Evolutionary conservation across 2,888 invertebrate genomes (phyloP).

Genomic region (Auanema freiburgensis): DNA sequence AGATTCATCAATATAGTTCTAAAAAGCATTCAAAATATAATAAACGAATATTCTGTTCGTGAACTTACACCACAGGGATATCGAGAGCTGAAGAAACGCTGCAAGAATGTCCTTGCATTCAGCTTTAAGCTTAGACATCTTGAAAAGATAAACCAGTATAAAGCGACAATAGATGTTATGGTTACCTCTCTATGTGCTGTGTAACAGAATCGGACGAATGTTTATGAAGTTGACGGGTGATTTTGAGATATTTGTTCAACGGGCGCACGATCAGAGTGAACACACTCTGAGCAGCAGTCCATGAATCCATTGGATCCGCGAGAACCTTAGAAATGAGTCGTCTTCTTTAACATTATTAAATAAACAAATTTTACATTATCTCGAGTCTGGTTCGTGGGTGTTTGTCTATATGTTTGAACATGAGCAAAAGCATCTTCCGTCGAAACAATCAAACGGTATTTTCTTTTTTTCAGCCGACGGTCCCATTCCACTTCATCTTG

Average conservation of each 20-base stretch:
- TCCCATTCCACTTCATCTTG: constrained; percentile 88
- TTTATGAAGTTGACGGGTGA: constrained; percentile 91
- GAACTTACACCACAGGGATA: constrained; percentile 16
- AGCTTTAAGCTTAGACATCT: constrained; percentile 89
- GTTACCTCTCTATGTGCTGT: constrained; percentile 41
- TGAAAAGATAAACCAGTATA: constrained; percentile 7
- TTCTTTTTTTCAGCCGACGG: constrained; percentile 50
- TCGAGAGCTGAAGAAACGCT: constrained; percentile 77
- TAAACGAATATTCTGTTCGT: too few relatives aligned
- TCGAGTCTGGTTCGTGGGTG: constrained; percentile 12
- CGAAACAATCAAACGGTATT: constrained; percentile 84
- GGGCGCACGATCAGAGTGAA: constrained; percentile 95
- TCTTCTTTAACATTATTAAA: constrained; percentile 1
- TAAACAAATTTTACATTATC: neutral
- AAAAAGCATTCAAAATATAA: constrained; percentile 12
- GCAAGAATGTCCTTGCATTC: constrained; percentile 89
- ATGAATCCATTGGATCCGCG: constrained; percentile 84
- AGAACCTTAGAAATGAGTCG: constrained; percentile 19
- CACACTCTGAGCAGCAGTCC: constrained; percentile 94
- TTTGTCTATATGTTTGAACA: constrained; percentile 69
- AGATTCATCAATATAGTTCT: constrained; percentile 69
- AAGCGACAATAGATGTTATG: neutral
- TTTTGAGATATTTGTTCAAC: constrained; percentile 88
- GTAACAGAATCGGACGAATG: constrained; percentile 81
- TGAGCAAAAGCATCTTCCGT: constrained; percentile 98